Evolutionary conservation across 2,797 vertebrate genomes (phyloP).

Genomic region (Discoglossus pictus): DNA sequence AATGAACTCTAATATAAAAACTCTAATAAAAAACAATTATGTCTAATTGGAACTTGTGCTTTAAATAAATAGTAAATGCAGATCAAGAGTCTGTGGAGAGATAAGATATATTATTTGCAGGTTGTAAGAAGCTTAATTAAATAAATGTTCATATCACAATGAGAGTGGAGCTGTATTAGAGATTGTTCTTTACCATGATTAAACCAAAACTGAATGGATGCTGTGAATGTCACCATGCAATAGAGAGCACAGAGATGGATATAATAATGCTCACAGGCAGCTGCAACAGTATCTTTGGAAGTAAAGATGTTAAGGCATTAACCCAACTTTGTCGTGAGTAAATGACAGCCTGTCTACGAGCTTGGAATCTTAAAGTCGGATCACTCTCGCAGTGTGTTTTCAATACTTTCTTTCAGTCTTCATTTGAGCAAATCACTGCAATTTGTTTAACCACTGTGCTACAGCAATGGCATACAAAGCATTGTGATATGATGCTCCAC

Average conservation of each 20-base stretch:
- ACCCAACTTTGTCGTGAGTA: background rate
- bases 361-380: background rate
- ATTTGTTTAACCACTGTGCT: background rate
- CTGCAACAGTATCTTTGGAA: background rate
- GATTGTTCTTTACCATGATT: background rate
- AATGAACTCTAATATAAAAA: too few species aligned
- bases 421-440: background rate
- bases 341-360: too few species aligned
- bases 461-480: too few species aligned
- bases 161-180: background rate
- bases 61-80: too few species aligned
- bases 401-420: background rate
- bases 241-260: background rate
- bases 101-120: constrained; percentile 6
- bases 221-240: background rate
- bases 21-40: too few species aligned
- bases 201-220: background rate
- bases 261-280: constrained; percentile 3
- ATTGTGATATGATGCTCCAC: too few species aligned
- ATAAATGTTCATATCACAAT: constrained; percentile 12
- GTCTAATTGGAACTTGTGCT: too few species aligned
- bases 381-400: background rate
- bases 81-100: background rate
- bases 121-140: background rate
- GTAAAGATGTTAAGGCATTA: constrained; percentile 8